Evolutionary conservation across 2,797 vertebrate species (phyloP), one percentile per base, ranked within the genome.

Genomic region (Acipenser transmontanus): DNA sequence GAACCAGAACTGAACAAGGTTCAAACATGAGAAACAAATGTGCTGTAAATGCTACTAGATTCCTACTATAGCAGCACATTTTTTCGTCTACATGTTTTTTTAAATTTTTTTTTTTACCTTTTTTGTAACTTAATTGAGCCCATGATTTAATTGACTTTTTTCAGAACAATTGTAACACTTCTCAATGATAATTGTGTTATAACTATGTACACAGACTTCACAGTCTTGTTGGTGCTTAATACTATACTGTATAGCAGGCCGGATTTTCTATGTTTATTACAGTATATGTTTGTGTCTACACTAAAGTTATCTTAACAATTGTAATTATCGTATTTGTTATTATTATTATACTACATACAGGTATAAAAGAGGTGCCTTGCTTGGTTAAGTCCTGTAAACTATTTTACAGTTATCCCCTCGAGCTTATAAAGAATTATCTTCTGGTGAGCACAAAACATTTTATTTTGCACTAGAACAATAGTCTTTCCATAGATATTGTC

Each of bases 351-450:
- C 68, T 69, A 75, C 77, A 78, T 80, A 77, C 83, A 85, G 84
- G 81, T 87, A 79, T 74, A 81, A 82, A 84, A 86, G 81, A 85
- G 81, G 95, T 98, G 96, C 96, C 96, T 98, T 97, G 85, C 91
- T 82, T 89, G 85, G 87, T 90, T 82, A 84, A 80, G 62, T 78
- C 85, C 78, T 83, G 74, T 73, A 75, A 75, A 70, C 67, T 81
- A 51, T 71, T 81, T 82, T 72, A 73, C 52, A 59, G 72, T 71
- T 71, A 20, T 10, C 61, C 56, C 60, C 10, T 61, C 49, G 2
- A 71, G 69, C 71, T 79, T 78, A 59, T 74, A 74, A 70, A 63
- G n/a, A 59, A 4, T 76, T 81, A 62, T 34, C 34, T 4, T 34
- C 34, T 34, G 34, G 34, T 4, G 34, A 34, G 34, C 0, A 34